A percentile compares a stretch with the other conserved stretches of the same genome.
Conservation (phyloP, 2,797 vertebrate genomes). For the Poecilia gillii region DNA sequence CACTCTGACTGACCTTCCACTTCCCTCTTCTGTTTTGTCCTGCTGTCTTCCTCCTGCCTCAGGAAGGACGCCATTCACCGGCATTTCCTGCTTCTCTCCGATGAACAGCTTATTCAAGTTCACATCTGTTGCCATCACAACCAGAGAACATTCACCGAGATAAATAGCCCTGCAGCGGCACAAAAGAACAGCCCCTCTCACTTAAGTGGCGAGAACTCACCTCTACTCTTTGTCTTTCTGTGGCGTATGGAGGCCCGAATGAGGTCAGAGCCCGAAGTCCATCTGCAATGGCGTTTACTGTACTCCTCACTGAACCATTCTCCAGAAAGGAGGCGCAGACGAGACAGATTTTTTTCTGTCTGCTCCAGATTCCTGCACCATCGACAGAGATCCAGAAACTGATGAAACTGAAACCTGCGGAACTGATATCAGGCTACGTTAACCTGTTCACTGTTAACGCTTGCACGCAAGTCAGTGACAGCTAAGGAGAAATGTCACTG, state of each 20-base stretch:
- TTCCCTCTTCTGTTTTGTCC: conserved; percentile 41
- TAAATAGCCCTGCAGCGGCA: conserved; percentile 29
- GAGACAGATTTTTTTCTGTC: conserved; percentile 78
- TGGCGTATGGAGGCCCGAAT: conserved; percentile 89
- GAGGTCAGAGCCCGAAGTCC: conserved; percentile 82
- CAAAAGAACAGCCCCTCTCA: neutral
- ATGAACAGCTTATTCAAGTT: conserved; percentile 67
- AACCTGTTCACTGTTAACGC: neutral
- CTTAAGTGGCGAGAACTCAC: conserved; percentile 62
- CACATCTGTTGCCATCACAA: conserved; percentile 65
- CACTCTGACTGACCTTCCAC: conserved; percentile 47
- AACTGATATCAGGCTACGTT: neutral
- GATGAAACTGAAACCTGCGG: conserved; percentile 31
- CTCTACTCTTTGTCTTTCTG: conserved; percentile 82
- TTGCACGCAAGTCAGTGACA: too few species aligned
- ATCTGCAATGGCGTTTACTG: conserved; percentile 78
- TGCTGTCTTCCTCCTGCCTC: conserved; percentile 38
- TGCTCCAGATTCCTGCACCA: conserved; percentile 83
- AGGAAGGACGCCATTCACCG: conserved; percentile 22
- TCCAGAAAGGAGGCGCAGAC: conserved; percentile 84
- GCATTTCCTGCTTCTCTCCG: conserved; percentile 46
- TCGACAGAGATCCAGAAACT: conserved; percentile 16
- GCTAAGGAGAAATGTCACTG: neutral
- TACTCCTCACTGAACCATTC: conserved; percentile 90
- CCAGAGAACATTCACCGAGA: conserved; percentile 42